Evolutionary conservation across 2,888 invertebrate species (phyloP).

Genomic region (Molanna angustata): DNA sequence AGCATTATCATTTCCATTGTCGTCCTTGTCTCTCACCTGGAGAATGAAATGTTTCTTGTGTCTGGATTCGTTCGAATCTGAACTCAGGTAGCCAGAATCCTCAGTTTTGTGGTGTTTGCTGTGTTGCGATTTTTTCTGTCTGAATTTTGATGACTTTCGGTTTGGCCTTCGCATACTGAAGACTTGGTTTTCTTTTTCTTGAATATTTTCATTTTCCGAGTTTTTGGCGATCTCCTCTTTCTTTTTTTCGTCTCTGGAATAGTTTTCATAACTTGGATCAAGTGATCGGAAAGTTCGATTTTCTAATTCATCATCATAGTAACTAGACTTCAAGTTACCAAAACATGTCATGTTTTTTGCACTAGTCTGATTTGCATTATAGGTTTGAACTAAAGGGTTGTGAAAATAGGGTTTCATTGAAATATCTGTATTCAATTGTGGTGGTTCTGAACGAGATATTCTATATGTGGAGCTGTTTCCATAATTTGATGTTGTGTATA

Average conservation of each 20-base stretch:
- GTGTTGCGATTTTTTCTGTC: slow-evolving; percentile 31
- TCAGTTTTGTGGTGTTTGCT: slow-evolving; percentile 52
- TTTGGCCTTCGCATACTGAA: slow-evolving; percentile 27
- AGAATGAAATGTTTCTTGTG: slow-evolving; percentile 49
- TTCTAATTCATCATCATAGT: slow-evolving; percentile 46
- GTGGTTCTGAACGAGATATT: slow-evolving; percentile 29
- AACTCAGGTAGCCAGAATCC: slow-evolving; percentile 84
- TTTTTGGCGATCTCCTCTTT: slow-evolving; percentile 35
- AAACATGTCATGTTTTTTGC: slow-evolving; percentile 37
- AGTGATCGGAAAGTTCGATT: slow-evolving; percentile 39
- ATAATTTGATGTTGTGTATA: not conserved
- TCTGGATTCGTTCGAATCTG: slow-evolving; percentile 69
- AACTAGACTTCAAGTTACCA: slow-evolving; percentile 37
- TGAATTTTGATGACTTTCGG: slow-evolving; percentile 29
- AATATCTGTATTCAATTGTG: slow-evolving; percentile 12
- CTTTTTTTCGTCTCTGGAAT: slow-evolving; percentile 8
- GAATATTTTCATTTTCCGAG: slow-evolving; percentile 26
- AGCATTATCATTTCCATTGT: slow-evolving; percentile 34
- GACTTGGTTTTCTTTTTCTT: slow-evolving; percentile 15
- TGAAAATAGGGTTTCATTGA: slow-evolving; percentile 1
- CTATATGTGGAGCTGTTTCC: slow-evolving; percentile 7
- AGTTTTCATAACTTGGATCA: slow-evolving; percentile 28
- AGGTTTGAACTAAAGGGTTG: not conserved
- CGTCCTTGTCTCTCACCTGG: slow-evolving; percentile 40
- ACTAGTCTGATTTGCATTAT: not conserved